Conservation (phyloP, 2,797 vertebrate species). For the Syngnathus rostellatus region DNA sequence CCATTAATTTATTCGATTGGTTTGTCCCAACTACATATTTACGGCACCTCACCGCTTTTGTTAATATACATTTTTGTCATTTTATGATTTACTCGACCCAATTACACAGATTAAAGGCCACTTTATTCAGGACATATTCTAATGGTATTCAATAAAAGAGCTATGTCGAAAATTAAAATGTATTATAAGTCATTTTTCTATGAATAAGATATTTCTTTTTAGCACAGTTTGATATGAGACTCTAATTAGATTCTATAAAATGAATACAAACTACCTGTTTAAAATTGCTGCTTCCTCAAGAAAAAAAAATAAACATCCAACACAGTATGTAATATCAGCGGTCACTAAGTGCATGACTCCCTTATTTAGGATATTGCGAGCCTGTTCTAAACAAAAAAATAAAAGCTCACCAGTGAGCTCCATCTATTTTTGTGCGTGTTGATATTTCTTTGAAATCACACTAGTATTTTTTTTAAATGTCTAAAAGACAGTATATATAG, state of each 20-base stretch:
- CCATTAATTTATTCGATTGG: not conserved
- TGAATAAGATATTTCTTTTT: no score
- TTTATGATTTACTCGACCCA: no score
- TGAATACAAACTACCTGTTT: not conserved
- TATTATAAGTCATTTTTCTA: no score
- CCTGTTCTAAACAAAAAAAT: no score
- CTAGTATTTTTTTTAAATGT: not conserved
- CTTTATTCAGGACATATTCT: no score
- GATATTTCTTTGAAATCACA: not conserved
- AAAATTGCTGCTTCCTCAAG: not conserved
- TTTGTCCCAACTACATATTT: not conserved
- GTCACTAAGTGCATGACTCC: not conserved
- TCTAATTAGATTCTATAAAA: not conserved
- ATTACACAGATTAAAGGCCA: no score
- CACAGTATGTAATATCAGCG: not conserved
- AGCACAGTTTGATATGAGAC: no score
- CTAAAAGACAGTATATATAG: no score
- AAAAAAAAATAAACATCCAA: not conserved
- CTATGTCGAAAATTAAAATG: no score
- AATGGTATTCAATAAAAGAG: no score
- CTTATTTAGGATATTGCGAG: not conserved
- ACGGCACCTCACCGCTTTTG: not conserved
- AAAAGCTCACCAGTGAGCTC: no score
- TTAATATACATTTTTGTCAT: not conserved
- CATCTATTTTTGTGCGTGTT: no score